These are phyloP conservation scores for Hyposoter didymator DNA, from an alignment of 2,888 invertebrate species.

Conservation along the genomic window DNA sequence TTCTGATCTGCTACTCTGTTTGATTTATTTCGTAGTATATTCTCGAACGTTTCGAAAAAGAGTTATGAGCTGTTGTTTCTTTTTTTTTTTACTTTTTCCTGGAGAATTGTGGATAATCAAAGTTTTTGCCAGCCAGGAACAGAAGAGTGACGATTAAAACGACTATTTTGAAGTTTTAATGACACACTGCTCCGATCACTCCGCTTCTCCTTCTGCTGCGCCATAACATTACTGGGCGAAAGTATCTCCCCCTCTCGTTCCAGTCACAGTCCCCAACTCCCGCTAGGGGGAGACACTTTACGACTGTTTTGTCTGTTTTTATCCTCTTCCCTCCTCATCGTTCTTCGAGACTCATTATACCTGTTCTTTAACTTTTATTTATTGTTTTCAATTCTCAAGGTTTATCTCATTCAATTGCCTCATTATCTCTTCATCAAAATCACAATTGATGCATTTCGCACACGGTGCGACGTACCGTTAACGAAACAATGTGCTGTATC, in stretches of 20 bases:
- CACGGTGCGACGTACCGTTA: background rate
- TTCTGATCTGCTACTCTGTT: background rate
- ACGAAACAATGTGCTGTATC: background rate
- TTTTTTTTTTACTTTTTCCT: conserved; percentile 7
- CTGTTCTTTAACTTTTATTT: background rate
- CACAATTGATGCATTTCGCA: background rate
- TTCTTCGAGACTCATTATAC: background rate
- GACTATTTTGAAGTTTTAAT: conserved; percentile 39
- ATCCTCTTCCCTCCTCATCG: background rate
- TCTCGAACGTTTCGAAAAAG: background rate
- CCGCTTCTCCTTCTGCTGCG: conserved; percentile 62
- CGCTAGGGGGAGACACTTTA: conserved; percentile 1
- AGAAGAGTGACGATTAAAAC: conserved; percentile 46
- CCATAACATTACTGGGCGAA: conserved; percentile 62
- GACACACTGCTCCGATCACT: conserved; percentile 53
- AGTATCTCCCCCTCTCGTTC: background rate
- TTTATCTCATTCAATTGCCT: background rate
- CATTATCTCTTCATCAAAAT: background rate
- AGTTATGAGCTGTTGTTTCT: background rate
- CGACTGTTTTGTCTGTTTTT: background rate
- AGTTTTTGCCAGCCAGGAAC: conserved; percentile 35
- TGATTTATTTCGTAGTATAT: background rate
- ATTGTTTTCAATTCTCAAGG: background rate
- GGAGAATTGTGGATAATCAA: background rate
- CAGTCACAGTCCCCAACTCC: background rate